Conservation (phyloP, 1,140 invertebrate species). For the Stegodyphus dumicola region DNA sequence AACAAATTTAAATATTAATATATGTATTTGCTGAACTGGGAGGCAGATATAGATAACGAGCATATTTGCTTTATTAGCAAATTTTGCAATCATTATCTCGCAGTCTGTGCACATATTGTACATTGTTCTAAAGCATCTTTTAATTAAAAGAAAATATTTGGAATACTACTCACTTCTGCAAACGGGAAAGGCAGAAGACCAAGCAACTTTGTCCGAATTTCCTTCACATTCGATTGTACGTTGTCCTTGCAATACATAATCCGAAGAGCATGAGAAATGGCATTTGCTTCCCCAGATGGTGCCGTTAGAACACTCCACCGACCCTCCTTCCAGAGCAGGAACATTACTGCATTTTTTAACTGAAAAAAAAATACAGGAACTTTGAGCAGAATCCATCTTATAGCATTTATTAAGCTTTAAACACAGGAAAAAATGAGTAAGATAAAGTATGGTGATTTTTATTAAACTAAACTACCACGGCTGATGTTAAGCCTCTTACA, state of each 20-base stretch:
- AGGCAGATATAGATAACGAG: background rate
- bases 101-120: background rate
- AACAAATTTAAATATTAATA: background rate
- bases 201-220: slow-evolving; percentile 7
- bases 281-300: slow-evolving; percentile 48
- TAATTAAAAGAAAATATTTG: background rate
- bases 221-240: slow-evolving; percentile 13
- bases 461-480: too few species aligned
- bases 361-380: background rate
- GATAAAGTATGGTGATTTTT: too few species aligned
- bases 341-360: slow-evolving; percentile 39
- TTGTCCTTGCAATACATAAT: slow-evolving; percentile 16
- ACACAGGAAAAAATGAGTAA: too few species aligned
- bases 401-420: too few species aligned
- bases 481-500: too few species aligned
- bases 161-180: slow-evolving; percentile 13
- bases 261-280: slow-evolving; percentile 12
- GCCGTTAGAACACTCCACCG: slow-evolving; percentile 28
- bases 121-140: background rate
- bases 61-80: background rate
- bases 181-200: slow-evolving; percentile 26
- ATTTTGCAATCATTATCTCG: background rate
- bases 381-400: too few species aligned
- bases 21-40: background rate
- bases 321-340: background rate